Conservation (phyloP, 2,888 invertebrate genomes). For the Abrostola tripartita region DNA sequence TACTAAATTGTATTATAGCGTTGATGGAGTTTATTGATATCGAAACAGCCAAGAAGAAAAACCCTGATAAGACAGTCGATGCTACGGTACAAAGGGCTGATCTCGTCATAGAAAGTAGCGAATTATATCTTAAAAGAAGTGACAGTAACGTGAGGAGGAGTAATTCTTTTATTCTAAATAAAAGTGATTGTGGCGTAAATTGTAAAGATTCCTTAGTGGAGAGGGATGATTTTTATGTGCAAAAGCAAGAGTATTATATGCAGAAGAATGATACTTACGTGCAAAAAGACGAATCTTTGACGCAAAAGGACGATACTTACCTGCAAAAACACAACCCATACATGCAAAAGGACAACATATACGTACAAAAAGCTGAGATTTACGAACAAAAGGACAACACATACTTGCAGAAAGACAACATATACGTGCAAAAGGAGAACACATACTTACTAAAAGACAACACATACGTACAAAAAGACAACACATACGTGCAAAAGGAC, state of each 20-base stretch:
- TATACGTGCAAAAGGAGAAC: background rate
- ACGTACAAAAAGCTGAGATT: background rate
- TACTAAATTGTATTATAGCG: constrained; percentile 71
- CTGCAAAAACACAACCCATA: background rate
- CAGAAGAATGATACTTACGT: background rate
- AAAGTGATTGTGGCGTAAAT: background rate
- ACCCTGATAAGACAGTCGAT: background rate
- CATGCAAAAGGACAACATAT: background rate
- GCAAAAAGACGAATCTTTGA: background rate
- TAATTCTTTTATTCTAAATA: background rate
- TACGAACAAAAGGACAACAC: background rate
- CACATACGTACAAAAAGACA: background rate
- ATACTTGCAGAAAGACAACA: background rate
- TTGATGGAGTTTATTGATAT: constrained; percentile 79
- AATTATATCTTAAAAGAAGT: constrained; percentile 4
- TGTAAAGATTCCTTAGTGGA: constrained; percentile 8
- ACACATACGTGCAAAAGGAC: background rate
- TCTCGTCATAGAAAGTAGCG: background rate
- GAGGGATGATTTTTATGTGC: background rate
- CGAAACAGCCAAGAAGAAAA: constrained; percentile 34
- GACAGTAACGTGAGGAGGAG: background rate
- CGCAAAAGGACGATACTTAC: background rate
- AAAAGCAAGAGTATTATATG: constrained; percentile 1
- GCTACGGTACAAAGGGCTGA: background rate
- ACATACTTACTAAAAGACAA: background rate